phyloP scores from a whole-genome alignment of 2,113 vertebrate genomes.

The Hepsetus odoe region DNA sequence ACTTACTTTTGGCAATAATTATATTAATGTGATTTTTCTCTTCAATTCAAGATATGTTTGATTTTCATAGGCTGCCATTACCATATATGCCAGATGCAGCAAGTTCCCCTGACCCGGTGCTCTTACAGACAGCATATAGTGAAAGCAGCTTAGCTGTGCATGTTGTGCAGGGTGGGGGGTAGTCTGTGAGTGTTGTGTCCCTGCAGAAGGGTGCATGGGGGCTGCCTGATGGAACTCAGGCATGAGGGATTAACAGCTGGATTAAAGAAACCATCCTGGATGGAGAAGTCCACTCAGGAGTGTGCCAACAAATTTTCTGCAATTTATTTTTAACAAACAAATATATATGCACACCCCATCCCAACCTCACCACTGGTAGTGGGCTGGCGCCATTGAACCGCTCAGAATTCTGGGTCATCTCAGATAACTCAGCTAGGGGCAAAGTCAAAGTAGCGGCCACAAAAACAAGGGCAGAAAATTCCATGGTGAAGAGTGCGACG shows the following conservation, averaged over 20 bases:
- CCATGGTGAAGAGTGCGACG: slow-evolving; percentile 18
- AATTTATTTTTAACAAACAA: not conserved
- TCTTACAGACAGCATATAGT: not conserved
- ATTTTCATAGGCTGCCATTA: no score
- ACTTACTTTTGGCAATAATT: no score
- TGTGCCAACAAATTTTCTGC: slow-evolving; percentile 13
- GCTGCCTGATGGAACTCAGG: not conserved
- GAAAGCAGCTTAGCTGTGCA: not conserved
- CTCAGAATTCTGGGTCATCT: slow-evolving; percentile 54
- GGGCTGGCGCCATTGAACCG: slow-evolving; percentile 34
- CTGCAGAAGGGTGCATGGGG: not conserved
- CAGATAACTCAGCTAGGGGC: slow-evolving; percentile 52
- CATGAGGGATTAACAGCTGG: slow-evolving; percentile 12
- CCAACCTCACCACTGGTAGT: not conserved
- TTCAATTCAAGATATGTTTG: no score
- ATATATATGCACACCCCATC: not conserved
- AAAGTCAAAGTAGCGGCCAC: slow-evolving; percentile 54
- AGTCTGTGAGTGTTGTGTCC: not conserved
- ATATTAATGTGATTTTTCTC: no score
- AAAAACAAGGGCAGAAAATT: slow-evolving; percentile 26
- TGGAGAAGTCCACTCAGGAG: slow-evolving; percentile 1
- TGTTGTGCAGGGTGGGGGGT: not conserved
- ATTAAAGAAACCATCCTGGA: slow-evolving; percentile 25
- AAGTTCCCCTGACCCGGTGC: not conserved
- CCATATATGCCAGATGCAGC: not conserved